These are phyloP conservation scores for Scaptomyza graminum DNA, from an alignment of 1,140 invertebrate genomes.

Conservation along the genomic window DNA sequence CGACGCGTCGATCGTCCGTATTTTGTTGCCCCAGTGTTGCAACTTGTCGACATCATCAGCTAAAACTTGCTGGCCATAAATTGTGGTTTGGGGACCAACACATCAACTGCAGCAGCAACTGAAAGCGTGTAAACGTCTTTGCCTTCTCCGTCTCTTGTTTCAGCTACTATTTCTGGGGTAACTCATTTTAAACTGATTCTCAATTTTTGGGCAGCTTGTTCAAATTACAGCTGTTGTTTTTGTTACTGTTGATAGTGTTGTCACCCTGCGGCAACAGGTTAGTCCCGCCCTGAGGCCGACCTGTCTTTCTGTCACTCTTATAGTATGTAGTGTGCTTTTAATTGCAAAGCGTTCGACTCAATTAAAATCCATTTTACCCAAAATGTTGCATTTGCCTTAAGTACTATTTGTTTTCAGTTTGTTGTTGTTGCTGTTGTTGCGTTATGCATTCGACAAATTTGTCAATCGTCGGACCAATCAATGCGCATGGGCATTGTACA, in stretches of 20 bases:
- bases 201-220: constrained; percentile 43
- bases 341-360: constrained; percentile 54
- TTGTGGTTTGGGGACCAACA: constrained; percentile 18
- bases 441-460: constrained; percentile 60
- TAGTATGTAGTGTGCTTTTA: constrained; percentile 47
- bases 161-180: constrained; percentile 52
- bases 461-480: constrained; percentile 60
- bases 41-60: constrained; percentile 61
- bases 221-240: constrained; percentile 17
- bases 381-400: constrained; percentile 55
- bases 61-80: constrained; percentile 42
- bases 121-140: constrained; percentile 22
- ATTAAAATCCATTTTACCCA: constrained; percentile 46
- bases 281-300: constrained; percentile 1
- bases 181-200: constrained; percentile 57
- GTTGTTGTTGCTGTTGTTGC: not conserved
- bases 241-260: constrained; percentile 17
- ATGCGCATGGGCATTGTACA: constrained; percentile 63
- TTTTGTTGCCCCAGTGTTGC: constrained; percentile 54
- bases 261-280: constrained; percentile 45
- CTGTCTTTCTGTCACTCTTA: constrained; percentile 8
- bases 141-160: constrained; percentile 35
- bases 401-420: constrained; percentile 25
- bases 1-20: constrained; percentile 7
- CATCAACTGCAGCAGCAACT: not conserved